Evolutionary conservation across 1,140 invertebrate species (phyloP), one percentile per base, ranked within the genome.

Genomic region (Calosoma granatense): DNA sequence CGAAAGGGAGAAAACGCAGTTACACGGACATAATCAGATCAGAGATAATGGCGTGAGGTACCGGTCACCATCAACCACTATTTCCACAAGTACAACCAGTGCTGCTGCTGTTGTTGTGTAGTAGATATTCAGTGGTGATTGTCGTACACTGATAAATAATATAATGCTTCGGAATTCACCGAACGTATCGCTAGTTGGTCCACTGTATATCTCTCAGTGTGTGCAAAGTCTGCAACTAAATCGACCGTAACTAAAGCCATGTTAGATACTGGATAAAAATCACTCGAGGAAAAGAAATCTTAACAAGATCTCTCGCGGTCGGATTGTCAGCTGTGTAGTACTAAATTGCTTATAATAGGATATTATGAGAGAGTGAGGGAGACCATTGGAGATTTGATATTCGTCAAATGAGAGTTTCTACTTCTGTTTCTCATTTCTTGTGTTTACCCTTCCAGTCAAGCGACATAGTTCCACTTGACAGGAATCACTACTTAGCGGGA

Each of bases 221-320:
- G 41, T 17, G 41, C 3, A 47, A 47, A 47, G 41, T 17, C 41
- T 12, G 41, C 19, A 22, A 53, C 41, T 56, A 52, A 59, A 59
- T 53, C 39, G 54, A 59, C 41, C 54, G 26, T 56, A 21, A 36
- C 41, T 56, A 59, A 54, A 23, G 26, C 26, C n/a, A 6, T 36
- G 26, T 6, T 36, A 9, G 6, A n/a, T 6, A 17, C 17, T 12
- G 54, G 55, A 55, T 61, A 61, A 62, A 61, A 62, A 58, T 60
- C 59, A 60, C 59, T 58, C 54, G 52, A 20, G 57, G 57, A 47
- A 59, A 54, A 55, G 59, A 60, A 62, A 60, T 57, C 58, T 55
- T 60, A 62, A 62, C 59, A 62, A 60, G 61, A 62, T 62, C 59
- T n/a, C n/a, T 62, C 51, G 59, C 61, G 61, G 59, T 62, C 53